Evolutionary conservation across 2,888 invertebrate genomes (phyloP).

Genomic region (Aplocera efformata): DNA sequence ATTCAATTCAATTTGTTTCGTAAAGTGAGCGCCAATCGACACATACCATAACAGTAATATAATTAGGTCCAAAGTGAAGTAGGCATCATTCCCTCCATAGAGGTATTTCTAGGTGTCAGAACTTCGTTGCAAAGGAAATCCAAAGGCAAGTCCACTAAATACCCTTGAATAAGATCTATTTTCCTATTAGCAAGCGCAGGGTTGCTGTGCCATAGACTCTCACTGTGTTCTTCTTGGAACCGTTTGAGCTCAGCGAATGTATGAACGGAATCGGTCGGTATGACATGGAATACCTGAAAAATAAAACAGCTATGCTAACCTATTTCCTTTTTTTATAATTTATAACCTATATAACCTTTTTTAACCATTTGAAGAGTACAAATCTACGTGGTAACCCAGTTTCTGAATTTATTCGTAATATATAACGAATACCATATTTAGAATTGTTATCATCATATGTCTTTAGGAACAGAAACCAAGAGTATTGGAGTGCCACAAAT

Average conservation of each 20-base stretch:
- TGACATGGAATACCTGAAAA: constrained; percentile 89
- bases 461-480: too few relatives aligned
- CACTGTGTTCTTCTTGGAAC: constrained; percentile 84
- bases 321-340: too few relatives aligned
- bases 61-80: constrained; percentile 92
- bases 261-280: constrained; percentile 90
- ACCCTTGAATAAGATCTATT: constrained; percentile 89
- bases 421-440: too few relatives aligned
- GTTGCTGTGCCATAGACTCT: constrained; percentile 86
- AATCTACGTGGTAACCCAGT: too few relatives aligned
- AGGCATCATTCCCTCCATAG: constrained; percentile 96
- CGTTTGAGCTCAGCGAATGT: constrained; percentile 88
- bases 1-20: too few relatives aligned
- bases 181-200: constrained; percentile 86
- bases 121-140: constrained; percentile 93
- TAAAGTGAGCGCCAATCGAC: constrained; percentile 18
- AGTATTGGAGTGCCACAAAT: too few relatives aligned
- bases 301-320: background rate
- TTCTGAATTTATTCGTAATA: too few relatives aligned
- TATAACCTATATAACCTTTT: too few relatives aligned
- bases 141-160: constrained; percentile 93
- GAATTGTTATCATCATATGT: too few relatives aligned
- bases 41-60: constrained; percentile 25
- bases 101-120: constrained; percentile 89
- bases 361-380: too few relatives aligned